phyloP scores from a whole-genome alignment of 2,888 invertebrate genomes.

The Drosophila merina region DNA sequence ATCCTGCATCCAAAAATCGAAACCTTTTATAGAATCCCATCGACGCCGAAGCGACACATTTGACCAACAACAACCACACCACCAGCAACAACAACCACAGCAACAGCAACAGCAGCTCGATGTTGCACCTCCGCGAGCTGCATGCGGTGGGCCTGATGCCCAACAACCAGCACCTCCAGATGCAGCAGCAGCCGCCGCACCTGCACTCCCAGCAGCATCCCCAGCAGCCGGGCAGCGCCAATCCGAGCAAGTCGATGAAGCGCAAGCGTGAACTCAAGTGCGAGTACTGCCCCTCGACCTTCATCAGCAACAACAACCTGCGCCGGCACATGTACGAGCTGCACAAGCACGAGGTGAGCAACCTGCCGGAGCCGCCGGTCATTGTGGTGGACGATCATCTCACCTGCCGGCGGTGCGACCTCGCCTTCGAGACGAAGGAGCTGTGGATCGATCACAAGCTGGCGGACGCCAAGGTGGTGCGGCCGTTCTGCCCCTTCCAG shows the following conservation, averaged over 20 bases:
- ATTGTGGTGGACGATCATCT: constrained; percentile 81
- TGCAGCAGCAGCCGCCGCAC: constrained; percentile 55
- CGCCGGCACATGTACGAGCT: constrained; percentile 83
- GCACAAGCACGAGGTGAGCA: constrained; percentile 82
- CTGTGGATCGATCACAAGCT: constrained; percentile 84
- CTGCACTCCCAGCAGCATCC: constrained; percentile 46
- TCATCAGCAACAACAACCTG: constrained; percentile 84
- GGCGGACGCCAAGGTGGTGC: constrained; percentile 81
- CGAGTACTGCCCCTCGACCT: constrained; percentile 83
- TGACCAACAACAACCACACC: constrained; percentile 63
- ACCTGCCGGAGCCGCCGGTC: constrained; percentile 79
- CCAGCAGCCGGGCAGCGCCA: constrained; percentile 47
- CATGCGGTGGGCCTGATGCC: constrained; percentile 82
- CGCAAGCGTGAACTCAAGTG: constrained; percentile 83
- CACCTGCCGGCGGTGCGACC: constrained; percentile 80
- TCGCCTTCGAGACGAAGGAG: constrained; percentile 80
- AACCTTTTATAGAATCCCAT: constrained; percentile 51
- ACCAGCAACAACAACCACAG: constrained; percentile 64
- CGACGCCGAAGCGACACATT: constrained; percentile 71
- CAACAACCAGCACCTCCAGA: constrained; percentile 68
- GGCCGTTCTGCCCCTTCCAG: constrained; percentile 83
- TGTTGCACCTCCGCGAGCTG: constrained; percentile 79
- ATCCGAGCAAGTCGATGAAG: constrained; percentile 72
- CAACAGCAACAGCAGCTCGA: constrained; percentile 71
- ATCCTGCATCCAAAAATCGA: background rate